phyloP scores from a whole-genome alignment of 2,797 vertebrate species.

The Sebastiscus albofasciatus region DNA sequence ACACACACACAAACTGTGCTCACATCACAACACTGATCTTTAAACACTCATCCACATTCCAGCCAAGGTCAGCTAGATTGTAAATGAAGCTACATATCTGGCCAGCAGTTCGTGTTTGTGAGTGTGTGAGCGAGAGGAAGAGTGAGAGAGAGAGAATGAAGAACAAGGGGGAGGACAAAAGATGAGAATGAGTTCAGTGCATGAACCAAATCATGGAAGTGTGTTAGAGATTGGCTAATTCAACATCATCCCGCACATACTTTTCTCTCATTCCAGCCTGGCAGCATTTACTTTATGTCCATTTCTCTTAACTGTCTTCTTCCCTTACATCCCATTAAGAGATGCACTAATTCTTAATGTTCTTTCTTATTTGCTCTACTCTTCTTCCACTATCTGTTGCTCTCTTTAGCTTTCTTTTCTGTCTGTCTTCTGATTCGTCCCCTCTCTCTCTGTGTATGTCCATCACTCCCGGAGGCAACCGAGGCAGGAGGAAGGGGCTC shows the following conservation, averaged over 20 bases:
- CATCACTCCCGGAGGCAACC: slow-evolving; percentile 40
- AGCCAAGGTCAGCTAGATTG: slow-evolving; percentile 87
- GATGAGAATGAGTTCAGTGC: slow-evolving; percentile 7
- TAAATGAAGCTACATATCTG: slow-evolving; percentile 75
- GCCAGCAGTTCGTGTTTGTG: slow-evolving; percentile 6
- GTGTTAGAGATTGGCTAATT: slow-evolving; percentile 44
- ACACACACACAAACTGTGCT: slow-evolving; percentile 36
- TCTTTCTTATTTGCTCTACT: background rate
- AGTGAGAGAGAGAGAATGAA: background rate
- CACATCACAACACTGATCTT: slow-evolving; percentile 78
- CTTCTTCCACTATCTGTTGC: background rate
- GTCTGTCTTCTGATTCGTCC: slow-evolving; percentile 31
- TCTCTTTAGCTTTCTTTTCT: slow-evolving; percentile 18
- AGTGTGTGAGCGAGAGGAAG: background rate
- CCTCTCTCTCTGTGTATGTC: slow-evolving; percentile 16
- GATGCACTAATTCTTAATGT: slow-evolving; percentile 34
- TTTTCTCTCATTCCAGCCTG: slow-evolving; percentile 22
- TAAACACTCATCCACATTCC: slow-evolving; percentile 84
- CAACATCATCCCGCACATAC: slow-evolving; percentile 23
- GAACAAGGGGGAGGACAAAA: background rate
- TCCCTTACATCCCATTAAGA: slow-evolving; percentile 22
- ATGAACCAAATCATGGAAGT: slow-evolving; percentile 34
- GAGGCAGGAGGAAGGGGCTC: slow-evolving; percentile 35
- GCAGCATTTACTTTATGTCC: slow-evolving; percentile 18
- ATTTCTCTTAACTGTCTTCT: slow-evolving; percentile 19